Evolutionary conservation across 1,140 invertebrate species (phyloP).

Genomic region (Aplysia californica): DNA sequence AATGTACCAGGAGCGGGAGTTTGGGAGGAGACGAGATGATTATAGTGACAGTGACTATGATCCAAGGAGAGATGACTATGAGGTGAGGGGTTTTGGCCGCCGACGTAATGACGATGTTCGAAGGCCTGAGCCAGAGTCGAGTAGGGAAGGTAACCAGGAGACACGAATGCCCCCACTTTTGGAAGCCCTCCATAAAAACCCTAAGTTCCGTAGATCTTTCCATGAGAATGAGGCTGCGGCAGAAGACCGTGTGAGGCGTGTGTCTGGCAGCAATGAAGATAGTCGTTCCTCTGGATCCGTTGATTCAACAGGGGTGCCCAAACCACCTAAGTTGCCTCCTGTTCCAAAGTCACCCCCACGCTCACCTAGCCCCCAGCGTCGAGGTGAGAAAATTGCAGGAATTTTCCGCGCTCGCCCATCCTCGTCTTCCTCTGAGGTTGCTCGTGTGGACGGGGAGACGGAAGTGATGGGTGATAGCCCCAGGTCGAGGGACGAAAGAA

Average conservation of each 20-base stretch:
- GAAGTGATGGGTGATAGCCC: background rate
- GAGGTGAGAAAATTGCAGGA: constrained; percentile 1
- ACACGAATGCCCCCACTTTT: background rate
- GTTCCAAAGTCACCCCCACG: constrained; percentile 2
- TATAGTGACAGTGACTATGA: background rate
- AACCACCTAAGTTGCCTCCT: background rate
- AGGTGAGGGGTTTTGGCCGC: background rate
- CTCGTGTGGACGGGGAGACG: background rate
- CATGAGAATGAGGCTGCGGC: constrained; percentile 9
- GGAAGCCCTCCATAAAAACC: background rate
- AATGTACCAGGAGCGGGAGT: background rate
- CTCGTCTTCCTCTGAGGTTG: constrained; percentile 7
- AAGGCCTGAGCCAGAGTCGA: background rate
- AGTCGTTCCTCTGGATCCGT: background rate
- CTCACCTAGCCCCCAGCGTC: constrained; percentile 9
- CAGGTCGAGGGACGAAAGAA: too few relatives aligned
- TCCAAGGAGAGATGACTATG: background rate
- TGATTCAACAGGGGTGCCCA: background rate
- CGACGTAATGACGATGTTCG: background rate
- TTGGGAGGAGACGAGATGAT: background rate
- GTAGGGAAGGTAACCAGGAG: background rate
- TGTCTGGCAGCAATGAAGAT: background rate
- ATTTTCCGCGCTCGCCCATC: background rate
- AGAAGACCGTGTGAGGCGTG: background rate
- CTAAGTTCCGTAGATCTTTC: constrained; percentile 7